Percentiles rank a stretch among this genome's conserved stretches.
phyloP scores from a whole-genome alignment of 1,140 invertebrate species.

The Drosophila orosa region DNA sequence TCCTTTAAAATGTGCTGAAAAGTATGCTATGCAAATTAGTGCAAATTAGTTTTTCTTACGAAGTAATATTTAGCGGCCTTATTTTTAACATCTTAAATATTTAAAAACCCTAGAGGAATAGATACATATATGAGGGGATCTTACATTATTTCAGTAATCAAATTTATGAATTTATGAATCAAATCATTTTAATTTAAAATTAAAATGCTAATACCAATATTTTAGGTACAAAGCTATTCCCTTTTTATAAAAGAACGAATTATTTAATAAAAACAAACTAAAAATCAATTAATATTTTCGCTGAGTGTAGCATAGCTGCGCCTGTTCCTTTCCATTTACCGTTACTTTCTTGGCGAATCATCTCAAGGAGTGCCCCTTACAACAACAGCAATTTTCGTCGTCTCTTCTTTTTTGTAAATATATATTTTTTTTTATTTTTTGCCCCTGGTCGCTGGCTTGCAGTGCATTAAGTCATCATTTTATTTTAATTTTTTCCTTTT shows the following conservation, averaged over 20 bases:
- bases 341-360: conserved; percentile 45
- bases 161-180: no score
- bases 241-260: background rate
- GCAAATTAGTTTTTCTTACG: no score
- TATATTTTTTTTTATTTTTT: background rate
- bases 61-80: no score
- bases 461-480: conserved; percentile 80
- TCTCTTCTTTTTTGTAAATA: background rate
- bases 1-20: background rate
- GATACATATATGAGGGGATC: no score
- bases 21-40: background rate
- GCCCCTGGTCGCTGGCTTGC: background rate
- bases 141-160: no score
- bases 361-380: conserved; percentile 59
- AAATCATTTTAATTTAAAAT: no score
- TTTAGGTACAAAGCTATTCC: no score
- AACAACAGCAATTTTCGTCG: conserved; percentile 16
- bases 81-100: no score
- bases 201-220: no score
- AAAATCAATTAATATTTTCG: background rate
- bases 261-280: background rate
- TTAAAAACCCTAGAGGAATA: no score
- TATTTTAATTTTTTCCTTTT: conserved; percentile 48
- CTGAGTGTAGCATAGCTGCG: conserved; percentile 10
- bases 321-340: conserved; percentile 37